Percentiles rank a stretch among this genome's conserved stretches.
These are phyloP conservation scores for Dicrostonyx torquatus DNA, from an alignment of 2,797 vertebrate genomes.

Conservation along the genomic window DNA sequence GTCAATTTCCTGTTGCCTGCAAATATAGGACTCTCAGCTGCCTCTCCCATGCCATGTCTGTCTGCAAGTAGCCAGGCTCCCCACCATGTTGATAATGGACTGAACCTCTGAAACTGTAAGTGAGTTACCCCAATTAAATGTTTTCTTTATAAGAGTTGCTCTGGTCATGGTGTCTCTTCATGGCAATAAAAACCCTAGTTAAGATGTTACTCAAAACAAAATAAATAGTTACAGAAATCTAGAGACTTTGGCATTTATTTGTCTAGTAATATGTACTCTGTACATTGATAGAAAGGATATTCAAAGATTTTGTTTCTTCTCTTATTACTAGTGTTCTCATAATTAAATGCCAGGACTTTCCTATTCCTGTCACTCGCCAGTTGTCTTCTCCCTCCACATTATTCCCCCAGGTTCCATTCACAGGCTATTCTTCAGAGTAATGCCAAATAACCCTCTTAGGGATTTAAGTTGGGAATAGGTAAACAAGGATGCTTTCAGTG, in stretches of 20 bases:
- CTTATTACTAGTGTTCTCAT: conserved; percentile 44
- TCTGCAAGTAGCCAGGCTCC: no score
- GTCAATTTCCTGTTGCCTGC: no score
- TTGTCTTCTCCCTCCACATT: neutral
- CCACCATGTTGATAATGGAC: no score
- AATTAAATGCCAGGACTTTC: conserved; percentile 13
- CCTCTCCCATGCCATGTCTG: no score
- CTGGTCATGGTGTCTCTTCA: neutral
- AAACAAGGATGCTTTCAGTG: neutral
- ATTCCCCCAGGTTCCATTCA: neutral
- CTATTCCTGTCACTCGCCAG: neutral
- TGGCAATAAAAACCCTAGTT: neutral
- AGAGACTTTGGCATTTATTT: conserved; percentile 54
- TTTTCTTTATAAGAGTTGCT: neutral
- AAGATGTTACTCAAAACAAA: neutral
- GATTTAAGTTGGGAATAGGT: neutral
- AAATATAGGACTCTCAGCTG: no score
- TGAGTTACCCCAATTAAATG: neutral
- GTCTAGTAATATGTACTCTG: conserved; percentile 40
- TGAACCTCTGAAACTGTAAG: neutral
- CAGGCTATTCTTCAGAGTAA: neutral
- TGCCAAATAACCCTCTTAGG: neutral
- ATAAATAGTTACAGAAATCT: neutral
- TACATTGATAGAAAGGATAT: conserved; percentile 60
- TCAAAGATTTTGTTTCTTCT: conserved; percentile 38